Evolutionary conservation across 2,113 vertebrate species (phyloP).

Genomic region (Sialia sialis): DNA sequence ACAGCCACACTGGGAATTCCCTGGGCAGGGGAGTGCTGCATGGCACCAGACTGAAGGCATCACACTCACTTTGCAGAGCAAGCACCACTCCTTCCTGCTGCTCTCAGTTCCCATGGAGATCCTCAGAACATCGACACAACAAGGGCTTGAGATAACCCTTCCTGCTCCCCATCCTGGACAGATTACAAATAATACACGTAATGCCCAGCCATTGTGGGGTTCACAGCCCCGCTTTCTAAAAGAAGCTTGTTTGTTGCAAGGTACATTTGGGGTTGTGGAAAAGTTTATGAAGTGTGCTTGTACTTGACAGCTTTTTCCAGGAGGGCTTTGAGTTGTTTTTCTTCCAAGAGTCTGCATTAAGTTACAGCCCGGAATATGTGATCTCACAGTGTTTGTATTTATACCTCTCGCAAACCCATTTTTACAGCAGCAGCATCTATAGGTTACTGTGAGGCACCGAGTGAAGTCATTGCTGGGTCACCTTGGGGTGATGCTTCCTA

Average conservation of each 20-base stretch:
- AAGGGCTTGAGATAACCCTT: neutral
- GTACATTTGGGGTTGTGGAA: constrained; percentile 60
- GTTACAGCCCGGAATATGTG: constrained; percentile 70
- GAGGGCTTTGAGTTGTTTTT: constrained; percentile 60
- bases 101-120: neutral
- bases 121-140: neutral
- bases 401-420: constrained; percentile 53
- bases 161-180: neutral
- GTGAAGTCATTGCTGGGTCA: constrained; percentile 25
- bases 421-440: constrained; percentile 49
- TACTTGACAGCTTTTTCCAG: constrained; percentile 65
- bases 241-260: neutral
- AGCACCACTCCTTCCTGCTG: neutral
- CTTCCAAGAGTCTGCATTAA: constrained; percentile 72
- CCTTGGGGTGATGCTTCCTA: neutral
- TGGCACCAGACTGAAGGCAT: neutral
- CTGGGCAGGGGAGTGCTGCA: neutral
- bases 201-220: neutral
- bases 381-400: constrained; percentile 77
- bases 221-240: neutral
- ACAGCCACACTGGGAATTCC: neutral
- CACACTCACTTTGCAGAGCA: neutral
- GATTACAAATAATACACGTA: neutral
- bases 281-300: constrained; percentile 62
- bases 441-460: constrained; percentile 27